phyloP scores from a whole-genome alignment of 2,113 vertebrate genomes.

The Ochotona curzoniae region DNA sequence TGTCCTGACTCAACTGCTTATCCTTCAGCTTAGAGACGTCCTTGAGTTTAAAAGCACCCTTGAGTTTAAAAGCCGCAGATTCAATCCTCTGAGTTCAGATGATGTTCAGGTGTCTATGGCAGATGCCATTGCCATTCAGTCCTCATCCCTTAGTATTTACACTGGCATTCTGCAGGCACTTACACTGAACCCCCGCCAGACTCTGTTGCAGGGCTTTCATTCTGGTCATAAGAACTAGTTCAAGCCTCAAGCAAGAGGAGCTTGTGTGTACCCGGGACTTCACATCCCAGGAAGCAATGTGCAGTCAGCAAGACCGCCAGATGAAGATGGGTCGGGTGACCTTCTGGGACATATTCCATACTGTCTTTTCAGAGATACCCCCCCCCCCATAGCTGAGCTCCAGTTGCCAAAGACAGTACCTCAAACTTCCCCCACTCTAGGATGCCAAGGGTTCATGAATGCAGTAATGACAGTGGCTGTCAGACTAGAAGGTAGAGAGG shows the following conservation, averaged over 20 bases:
- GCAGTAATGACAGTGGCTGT: not conserved
- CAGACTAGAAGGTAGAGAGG: not conserved
- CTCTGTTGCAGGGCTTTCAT: not conserved
- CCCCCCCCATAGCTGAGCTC: not conserved
- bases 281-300: not conserved
- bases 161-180: not conserved
- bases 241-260: not conserved
- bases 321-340: not conserved
- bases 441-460: not conserved
- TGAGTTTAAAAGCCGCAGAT: not conserved
- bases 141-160: not conserved
- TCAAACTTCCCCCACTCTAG: not conserved
- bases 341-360: not conserved
- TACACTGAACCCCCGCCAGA: not conserved
- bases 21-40: conserved; percentile 11
- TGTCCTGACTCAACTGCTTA: not conserved
- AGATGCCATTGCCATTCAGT: not conserved
- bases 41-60: conserved; percentile 1
- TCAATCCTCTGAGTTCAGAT: not conserved
- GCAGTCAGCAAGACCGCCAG: not conserved
- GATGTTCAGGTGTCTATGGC: not conserved
- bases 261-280: not conserved
- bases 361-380: not conserved
- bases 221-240: not conserved
- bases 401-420: not conserved